Percentiles rank a stretch among this genome's conserved stretches.
These are phyloP conservation scores for Pseudorasbora parva DNA, from an alignment of 2,113 vertebrate genomes.

Conservation along the genomic window DNA sequence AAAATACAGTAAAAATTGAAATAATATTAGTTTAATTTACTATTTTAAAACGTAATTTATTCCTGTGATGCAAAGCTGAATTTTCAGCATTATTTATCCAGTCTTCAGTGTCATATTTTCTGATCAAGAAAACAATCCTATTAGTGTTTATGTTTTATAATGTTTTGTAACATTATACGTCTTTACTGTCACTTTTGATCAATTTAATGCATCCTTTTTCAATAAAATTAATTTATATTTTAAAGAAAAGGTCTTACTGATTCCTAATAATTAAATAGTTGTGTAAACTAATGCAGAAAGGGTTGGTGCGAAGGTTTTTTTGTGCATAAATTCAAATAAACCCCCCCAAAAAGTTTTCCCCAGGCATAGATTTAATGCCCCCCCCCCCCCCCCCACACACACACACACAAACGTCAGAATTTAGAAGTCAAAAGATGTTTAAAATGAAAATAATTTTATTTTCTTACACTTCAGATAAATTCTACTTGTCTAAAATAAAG, in stretches of 20 bases:
- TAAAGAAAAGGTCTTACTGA: not conserved
- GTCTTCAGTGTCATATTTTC: not conserved
- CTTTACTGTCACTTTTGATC: not conserved
- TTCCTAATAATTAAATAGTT: not conserved
- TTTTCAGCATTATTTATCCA: not conserved
- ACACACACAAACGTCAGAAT: not conserved
- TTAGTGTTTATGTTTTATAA: not conserved
- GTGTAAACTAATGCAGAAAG: not conserved
- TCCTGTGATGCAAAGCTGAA: not conserved
- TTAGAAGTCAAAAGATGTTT: not conserved
- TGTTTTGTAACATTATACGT: not conserved
- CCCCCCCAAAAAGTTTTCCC: no score
- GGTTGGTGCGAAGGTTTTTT: not conserved
- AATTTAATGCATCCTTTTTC: not conserved
- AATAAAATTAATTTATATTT: not conserved
- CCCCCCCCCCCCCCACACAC: no score
- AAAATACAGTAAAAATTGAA: not conserved
- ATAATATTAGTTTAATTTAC: not conserved
- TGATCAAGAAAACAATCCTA: not conserved
- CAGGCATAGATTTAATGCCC: no score
- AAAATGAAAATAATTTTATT: slow-evolving; percentile 30
- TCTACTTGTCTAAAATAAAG: slow-evolving; percentile 17
- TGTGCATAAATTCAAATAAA: not conserved
- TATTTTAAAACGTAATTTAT: not conserved
- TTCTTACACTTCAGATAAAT: not conserved